These are phyloP conservation scores for Mastomys coucha DNA, from an alignment of 2,113 vertebrate species.

Conservation along the genomic window DNA sequence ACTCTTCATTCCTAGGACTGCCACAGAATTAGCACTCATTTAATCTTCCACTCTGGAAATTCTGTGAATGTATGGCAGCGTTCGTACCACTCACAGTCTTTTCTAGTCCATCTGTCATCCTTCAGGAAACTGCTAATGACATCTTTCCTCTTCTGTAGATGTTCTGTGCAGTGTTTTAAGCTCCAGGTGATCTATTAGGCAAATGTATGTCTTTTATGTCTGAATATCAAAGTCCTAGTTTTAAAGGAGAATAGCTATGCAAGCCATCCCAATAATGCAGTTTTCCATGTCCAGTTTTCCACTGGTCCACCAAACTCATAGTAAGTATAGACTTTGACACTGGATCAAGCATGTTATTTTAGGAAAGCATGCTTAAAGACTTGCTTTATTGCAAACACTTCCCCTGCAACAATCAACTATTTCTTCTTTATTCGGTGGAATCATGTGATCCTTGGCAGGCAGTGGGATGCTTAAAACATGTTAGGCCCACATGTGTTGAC, in stretches of 20 bases:
- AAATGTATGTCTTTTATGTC: slow-evolving; percentile 45
- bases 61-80: background rate
- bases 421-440: background rate
- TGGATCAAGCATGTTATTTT: background rate
- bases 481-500: slow-evolving; percentile 35
- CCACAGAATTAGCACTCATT: slow-evolving; percentile 28
- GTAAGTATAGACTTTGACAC: background rate
- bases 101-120: slow-evolving; percentile 54
- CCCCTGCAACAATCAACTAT: background rate
- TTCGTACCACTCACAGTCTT: background rate
- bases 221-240: slow-evolving; percentile 46
- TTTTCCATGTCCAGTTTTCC: background rate
- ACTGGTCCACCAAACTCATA: background rate
- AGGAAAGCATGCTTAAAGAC: slow-evolving; percentile 10
- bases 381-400: background rate
- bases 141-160: background rate
- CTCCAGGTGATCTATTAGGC: slow-evolving; percentile 69
- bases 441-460: background rate
- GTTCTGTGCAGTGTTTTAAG: slow-evolving; percentile 51
- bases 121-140: slow-evolving; percentile 62
- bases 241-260: slow-evolving; percentile 66
- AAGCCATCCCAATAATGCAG: slow-evolving; percentile 3
- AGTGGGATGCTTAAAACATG: slow-evolving; percentile 1
- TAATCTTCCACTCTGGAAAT: slow-evolving; percentile 9
- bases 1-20: background rate